Evolutionary conservation across 2,797 vertebrate genomes (phyloP).

Genomic region (Rhinoraja longicauda): DNA sequence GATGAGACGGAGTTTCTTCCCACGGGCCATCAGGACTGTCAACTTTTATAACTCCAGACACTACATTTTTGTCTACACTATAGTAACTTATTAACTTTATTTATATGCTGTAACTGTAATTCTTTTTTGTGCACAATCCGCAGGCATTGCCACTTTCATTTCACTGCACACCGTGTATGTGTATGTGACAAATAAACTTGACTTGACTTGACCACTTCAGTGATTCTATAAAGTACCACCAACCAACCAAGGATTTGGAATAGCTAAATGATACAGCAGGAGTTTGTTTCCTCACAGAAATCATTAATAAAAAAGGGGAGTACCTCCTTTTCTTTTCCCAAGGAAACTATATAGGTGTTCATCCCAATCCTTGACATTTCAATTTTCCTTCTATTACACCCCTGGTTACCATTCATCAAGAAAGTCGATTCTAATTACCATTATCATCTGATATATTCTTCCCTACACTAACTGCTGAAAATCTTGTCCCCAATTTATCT

Average conservation of each 20-base stretch:
- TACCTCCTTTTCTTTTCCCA: not conserved
- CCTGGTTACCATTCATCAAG: not conserved
- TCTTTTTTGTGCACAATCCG: too few species aligned
- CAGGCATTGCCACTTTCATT: too few species aligned
- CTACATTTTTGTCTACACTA: too few species aligned
- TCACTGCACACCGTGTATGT: too few species aligned
- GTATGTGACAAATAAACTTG: too few species aligned
- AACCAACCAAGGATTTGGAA: not conserved
- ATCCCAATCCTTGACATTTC: constrained; percentile 10
- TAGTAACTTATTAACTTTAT: too few species aligned
- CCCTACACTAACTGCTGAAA: not conserved
- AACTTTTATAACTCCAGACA: too few species aligned
- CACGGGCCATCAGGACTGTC: too few species aligned
- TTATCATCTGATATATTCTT: not conserved
- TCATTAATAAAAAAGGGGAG: not conserved
- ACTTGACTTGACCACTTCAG: too few species aligned
- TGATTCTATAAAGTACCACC: not conserved
- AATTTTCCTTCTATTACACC: not conserved
- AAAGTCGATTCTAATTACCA: constrained; percentile 16
- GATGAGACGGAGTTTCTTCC: too few species aligned
- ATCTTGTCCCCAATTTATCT: not conserved
- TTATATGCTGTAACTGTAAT: too few species aligned
- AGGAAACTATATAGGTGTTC: not conserved
- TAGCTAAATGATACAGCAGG: not conserved
- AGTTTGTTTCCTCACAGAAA: not conserved